A percentile compares a stretch with the other conserved stretches of the same genome.
Conservation (phyloP, 1,140 invertebrate species). For the Eulimnadia texana region DNA sequence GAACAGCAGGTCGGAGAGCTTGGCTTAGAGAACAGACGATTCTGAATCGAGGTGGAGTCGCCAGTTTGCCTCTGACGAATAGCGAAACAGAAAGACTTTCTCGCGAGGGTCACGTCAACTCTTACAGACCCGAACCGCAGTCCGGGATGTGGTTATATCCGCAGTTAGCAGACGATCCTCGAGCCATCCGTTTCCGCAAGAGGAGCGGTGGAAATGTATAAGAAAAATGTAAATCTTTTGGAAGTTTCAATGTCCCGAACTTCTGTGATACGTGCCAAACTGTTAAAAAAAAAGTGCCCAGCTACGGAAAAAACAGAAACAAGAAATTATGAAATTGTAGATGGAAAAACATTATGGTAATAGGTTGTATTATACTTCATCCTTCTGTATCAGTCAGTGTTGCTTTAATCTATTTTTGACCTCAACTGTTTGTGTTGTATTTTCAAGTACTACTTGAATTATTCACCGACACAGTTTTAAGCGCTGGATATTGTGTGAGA, state of each 20-base stretch:
- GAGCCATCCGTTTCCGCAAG: constrained; percentile 77
- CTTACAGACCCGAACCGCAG: constrained; percentile 79
- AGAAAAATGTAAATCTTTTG: background rate
- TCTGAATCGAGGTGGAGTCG: constrained; percentile 55
- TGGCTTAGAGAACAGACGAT: constrained; percentile 77
- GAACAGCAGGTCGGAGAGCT: constrained; percentile 68
- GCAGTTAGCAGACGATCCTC: constrained; percentile 85
- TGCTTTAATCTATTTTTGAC: no score
- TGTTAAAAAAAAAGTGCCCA: no score
- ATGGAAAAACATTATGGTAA: no score
- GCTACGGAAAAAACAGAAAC: no score
- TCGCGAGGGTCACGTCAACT: constrained; percentile 60
- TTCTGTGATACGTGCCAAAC: constrained; percentile 16
- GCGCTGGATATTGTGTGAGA: no score
- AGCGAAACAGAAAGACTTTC: constrained; percentile 73
- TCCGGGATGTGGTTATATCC: constrained; percentile 78
- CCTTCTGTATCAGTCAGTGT: no score
- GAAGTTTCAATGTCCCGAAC: background rate
- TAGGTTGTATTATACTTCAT: no score
- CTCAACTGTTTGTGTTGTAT: no score
- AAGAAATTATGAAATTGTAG: no score
- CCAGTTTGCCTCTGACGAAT: constrained; percentile 44
- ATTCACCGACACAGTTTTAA: no score
- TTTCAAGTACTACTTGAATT: no score
- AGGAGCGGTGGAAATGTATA: background rate